These are phyloP conservation scores for Siderastrea siderea DNA, from an alignment of 92 coral and sea anemone genomes.

Conservation along the genomic window DNA sequence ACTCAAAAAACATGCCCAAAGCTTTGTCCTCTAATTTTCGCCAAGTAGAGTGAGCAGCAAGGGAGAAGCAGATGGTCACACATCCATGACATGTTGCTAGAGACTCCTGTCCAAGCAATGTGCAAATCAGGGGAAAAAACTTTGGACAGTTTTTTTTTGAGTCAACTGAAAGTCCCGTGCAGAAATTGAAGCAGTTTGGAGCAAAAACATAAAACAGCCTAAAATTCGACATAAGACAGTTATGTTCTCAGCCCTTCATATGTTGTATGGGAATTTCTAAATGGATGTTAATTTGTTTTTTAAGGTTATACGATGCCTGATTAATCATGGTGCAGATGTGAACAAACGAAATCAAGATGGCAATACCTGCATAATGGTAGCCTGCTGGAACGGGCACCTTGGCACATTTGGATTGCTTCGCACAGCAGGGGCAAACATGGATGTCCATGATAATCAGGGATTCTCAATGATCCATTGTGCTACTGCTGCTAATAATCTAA, in stretches of 20 bases:
- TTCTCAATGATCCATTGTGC: conserved; percentile 83
- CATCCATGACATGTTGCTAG: too few relatives aligned
- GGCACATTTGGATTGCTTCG: conserved; percentile 81
- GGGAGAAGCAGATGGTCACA: too few relatives aligned
- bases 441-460: conserved; percentile 81
- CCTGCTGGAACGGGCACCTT: conserved; percentile 86
- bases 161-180: too few relatives aligned
- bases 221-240: too few relatives aligned
- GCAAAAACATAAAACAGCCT: too few relatives aligned
- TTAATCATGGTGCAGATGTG: conserved; percentile 79
- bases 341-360: conserved; percentile 87
- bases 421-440: conserved; percentile 79
- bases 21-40: too few relatives aligned
- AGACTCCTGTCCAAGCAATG: too few relatives aligned
- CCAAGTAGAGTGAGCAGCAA: too few relatives aligned
- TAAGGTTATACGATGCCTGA: conserved; percentile 71
- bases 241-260: background rate
- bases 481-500: conserved; percentile 84
- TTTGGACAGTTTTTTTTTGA: too few relatives aligned
- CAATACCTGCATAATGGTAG: conserved; percentile 90
- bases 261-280: background rate
- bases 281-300: background rate
- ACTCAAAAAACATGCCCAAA: too few relatives aligned
- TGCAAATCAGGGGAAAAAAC: too few relatives aligned
- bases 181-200: too few relatives aligned